phyloP scores from a whole-genome alignment of 2,113 vertebrate genomes.

The Turnix velox region DNA sequence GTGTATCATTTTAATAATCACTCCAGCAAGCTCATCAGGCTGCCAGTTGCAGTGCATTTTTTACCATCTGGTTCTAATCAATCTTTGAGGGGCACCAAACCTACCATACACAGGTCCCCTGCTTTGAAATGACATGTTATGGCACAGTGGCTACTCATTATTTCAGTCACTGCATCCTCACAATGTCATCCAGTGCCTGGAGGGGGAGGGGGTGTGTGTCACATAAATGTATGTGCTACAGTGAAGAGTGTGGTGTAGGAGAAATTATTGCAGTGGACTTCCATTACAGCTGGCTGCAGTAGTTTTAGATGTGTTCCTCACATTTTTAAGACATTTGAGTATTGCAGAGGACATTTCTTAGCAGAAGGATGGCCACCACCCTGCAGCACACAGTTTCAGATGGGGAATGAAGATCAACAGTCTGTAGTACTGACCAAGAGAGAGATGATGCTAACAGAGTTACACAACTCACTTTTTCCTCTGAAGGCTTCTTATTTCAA shows the following conservation, averaged over 20 bases:
- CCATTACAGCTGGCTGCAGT: neutral
- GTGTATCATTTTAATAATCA: neutral
- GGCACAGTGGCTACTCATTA: neutral
- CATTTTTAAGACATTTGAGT: neutral
- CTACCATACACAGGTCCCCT: neutral
- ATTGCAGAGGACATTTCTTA: neutral
- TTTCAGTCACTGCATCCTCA: slow-evolving; percentile 14
- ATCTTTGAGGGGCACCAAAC: slow-evolving; percentile 16
- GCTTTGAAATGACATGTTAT: neutral
- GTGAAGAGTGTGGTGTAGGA: neutral
- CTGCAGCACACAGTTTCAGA: neutral
- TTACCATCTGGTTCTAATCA: slow-evolving; percentile 41
- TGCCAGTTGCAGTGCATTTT: neutral
- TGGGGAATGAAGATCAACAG: neutral
- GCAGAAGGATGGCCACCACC: neutral
- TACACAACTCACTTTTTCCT: neutral
- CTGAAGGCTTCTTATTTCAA: neutral
- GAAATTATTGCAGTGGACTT: neutral
- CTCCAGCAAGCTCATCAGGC: neutral
- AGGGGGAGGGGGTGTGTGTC: too few species aligned
- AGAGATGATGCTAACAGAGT: neutral
- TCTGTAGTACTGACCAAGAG: neutral
- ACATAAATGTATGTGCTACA: neutral
- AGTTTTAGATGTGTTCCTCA: neutral
- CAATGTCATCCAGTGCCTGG: slow-evolving; percentile 29